Percentiles rank a stretch among this genome's conserved stretches.
These are phyloP conservation scores for Eudyptes chrysolophus DNA, from an alignment of 2,113 vertebrate species.

Conservation along the genomic window DNA sequence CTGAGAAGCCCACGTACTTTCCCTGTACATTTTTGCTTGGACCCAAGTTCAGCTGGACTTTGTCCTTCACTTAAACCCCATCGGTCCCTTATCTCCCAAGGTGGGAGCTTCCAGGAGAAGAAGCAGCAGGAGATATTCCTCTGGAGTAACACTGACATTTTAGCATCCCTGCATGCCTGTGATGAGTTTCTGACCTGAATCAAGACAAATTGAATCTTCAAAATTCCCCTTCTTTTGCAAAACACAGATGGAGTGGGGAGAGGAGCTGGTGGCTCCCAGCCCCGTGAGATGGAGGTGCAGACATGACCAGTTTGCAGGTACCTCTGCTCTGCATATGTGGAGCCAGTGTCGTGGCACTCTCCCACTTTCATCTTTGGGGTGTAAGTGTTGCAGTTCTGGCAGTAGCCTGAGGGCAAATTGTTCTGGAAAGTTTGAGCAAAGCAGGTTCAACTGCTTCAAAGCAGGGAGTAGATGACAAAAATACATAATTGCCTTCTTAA, in stretches of 20 bases:
- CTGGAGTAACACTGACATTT: neutral
- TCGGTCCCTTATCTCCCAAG: accelerated
- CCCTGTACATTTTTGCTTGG: neutral
- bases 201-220: neutral
- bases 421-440: slow-evolving; percentile 57
- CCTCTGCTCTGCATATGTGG: neutral
- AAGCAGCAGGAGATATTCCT: neutral
- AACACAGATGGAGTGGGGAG: neutral
- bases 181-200: neutral
- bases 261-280: neutral
- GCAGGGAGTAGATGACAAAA: slow-evolving; percentile 54
- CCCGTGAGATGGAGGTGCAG: neutral
- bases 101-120: neutral
- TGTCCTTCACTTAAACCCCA: neutral
- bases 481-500: slow-evolving; percentile 60
- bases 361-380: slow-evolving; percentile 11
- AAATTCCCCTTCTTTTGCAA: neutral
- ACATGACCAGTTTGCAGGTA: neutral
- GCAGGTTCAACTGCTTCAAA: slow-evolving; percentile 60
- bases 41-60: accelerated
- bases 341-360: neutral
- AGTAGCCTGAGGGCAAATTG: slow-evolving; percentile 53
- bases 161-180: accelerated
- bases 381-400: slow-evolving; percentile 32
- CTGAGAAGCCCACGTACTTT: neutral